Conservation (phyloP, 2,888 invertebrate species). For the Monoplex corrugatus region DNA sequence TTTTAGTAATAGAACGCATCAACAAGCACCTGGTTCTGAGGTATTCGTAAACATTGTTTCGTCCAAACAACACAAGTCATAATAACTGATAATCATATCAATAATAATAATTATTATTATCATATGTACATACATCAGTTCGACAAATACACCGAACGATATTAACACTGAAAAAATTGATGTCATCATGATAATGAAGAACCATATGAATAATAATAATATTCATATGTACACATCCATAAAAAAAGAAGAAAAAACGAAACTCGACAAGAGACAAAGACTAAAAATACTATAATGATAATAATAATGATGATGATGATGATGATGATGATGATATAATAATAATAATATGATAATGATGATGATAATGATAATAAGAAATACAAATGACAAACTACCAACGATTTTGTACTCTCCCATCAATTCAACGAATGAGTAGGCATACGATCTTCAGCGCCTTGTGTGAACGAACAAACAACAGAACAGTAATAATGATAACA, state of each 20-base stretch:
- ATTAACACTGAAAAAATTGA: background rate
- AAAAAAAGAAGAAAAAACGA: too few relatives aligned
- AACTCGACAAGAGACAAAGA: background rate
- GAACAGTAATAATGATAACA: too few relatives aligned
- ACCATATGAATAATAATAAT: background rate
- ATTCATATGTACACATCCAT: background rate
- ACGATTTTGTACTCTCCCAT: background rate
- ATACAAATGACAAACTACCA: background rate
- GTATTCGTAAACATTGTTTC: conserved; percentile 37
- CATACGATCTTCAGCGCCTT: background rate
- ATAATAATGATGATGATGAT: background rate
- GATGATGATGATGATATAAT: background rate
- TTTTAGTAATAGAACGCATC: background rate
- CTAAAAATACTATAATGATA: background rate
- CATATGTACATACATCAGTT: conserved; percentile 20
- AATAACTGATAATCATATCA: too few relatives aligned
- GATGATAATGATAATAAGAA: background rate
- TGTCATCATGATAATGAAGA: background rate
- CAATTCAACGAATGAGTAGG: background rate
- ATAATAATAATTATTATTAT: background rate
- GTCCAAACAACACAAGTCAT: conserved; percentile 35
- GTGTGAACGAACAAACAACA: too few relatives aligned
- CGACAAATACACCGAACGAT: background rate
- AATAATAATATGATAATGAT: background rate
- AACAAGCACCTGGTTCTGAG: conserved; percentile 35